These are phyloP conservation scores for Gila orcuttii DNA, from an alignment of 2,113 vertebrate species.

Conservation along the genomic window DNA sequence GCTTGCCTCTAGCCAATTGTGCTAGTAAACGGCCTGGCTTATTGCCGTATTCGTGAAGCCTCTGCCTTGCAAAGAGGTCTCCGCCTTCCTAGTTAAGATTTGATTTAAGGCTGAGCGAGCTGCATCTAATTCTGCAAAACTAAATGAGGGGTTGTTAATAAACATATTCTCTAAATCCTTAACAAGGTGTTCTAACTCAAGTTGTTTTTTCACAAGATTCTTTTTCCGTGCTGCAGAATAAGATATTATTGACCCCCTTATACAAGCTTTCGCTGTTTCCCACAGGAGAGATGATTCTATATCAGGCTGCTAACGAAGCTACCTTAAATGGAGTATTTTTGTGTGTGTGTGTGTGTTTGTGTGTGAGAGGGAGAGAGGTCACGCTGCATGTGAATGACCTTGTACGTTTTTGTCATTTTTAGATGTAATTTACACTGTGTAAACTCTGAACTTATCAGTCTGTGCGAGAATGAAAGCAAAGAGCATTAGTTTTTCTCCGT, in stretches of 20 bases:
- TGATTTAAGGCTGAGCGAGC: neutral
- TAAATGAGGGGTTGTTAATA: neutral
- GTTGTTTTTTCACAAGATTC: neutral
- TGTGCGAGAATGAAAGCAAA: constrained; percentile 31
- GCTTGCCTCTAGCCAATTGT: neutral
- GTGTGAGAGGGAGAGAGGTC: constrained; percentile 1
- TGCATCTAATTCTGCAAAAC: neutral
- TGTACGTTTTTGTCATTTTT: constrained; percentile 42
- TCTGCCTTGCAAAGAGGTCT: neutral
- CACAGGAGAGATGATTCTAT: too few species aligned
- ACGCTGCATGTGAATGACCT: constrained; percentile 29
- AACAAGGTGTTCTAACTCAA: neutral
- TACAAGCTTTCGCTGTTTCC: too few species aligned
- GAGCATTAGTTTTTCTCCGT: constrained; percentile 18
- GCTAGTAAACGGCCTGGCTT: neutral
- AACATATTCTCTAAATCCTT: neutral
- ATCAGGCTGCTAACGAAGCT: neutral
- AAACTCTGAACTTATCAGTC: neutral
- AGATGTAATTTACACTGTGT: constrained; percentile 38
- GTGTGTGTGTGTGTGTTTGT: too few species aligned
- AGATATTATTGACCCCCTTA: neutral
- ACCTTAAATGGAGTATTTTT: neutral
- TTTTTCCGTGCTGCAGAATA: neutral
- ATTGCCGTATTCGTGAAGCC: neutral
- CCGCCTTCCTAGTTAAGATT: neutral